A percentile compares a stretch with the other conserved stretches of the same genome.
Evolutionary conservation across 1,140 invertebrate species (phyloP).

Genomic region (Drosophila dunni): DNA sequence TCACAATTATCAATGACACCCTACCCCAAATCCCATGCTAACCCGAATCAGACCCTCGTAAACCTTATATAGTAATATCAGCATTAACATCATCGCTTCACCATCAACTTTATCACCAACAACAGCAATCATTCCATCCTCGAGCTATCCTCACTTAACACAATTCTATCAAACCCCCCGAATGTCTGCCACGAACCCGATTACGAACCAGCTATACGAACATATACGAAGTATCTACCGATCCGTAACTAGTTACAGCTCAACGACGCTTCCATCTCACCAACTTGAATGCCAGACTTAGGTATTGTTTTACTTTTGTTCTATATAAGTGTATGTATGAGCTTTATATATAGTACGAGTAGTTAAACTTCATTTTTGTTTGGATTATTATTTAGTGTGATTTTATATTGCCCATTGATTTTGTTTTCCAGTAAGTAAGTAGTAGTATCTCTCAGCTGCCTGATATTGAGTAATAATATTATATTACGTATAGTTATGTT

Average conservation of each 20-base stretch:
- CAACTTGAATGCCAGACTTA: slow-evolving; percentile 44
- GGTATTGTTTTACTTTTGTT: slow-evolving; percentile 30
- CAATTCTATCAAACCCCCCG: slow-evolving; percentile 10
- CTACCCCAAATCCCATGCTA: slow-evolving; percentile 37
- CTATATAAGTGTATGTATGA: slow-evolving; percentile 17
- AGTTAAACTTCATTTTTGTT: slow-evolving; percentile 1
- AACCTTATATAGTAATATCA: slow-evolving; percentile 77
- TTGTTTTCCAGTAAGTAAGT: slow-evolving; percentile 6
- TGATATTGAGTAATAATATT: slow-evolving; percentile 7
- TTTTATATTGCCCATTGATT: background rate
- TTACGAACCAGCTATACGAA: background rate
- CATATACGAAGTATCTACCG: background rate
- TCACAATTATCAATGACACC: slow-evolving; percentile 58
- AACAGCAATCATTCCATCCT: slow-evolving; percentile 32
- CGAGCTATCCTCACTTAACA: slow-evolving; percentile 23
- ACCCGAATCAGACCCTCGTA: slow-evolving; percentile 48
- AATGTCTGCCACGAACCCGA: slow-evolving; percentile 16
- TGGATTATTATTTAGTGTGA: slow-evolving; percentile 14
- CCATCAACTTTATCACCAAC: slow-evolving; percentile 55
- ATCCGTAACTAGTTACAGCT: slow-evolving; percentile 15
- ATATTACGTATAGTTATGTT: too few relatives aligned
- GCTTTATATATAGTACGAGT: slow-evolving; percentile 29
- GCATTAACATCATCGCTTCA: slow-evolving; percentile 50
- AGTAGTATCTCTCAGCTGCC: slow-evolving; percentile 29
- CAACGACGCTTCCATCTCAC: slow-evolving; percentile 32